phyloP scores from a whole-genome alignment of 2,888 invertebrate species.

The Serripes groenlandicus region DNA sequence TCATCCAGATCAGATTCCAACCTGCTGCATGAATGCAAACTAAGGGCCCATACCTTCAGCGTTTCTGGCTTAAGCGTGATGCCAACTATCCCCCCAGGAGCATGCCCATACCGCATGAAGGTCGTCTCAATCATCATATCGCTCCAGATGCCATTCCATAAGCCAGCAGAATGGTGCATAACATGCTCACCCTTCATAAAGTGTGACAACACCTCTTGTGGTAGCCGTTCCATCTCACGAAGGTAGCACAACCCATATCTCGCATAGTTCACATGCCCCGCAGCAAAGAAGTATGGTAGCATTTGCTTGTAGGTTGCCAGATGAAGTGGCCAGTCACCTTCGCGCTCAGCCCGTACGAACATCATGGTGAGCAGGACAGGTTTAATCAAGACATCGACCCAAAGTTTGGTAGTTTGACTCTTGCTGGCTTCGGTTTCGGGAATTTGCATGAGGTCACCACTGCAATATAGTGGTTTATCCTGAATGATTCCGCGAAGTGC shows the following conservation, averaged over 20 bases:
- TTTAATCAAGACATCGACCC: constrained; percentile 64
- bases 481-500: constrained; percentile 10
- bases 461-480: not conserved
- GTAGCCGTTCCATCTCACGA: constrained; percentile 59
- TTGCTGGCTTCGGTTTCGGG: not conserved
- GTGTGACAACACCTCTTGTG: constrained; percentile 34
- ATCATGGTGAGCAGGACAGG: constrained; percentile 64
- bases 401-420: constrained; percentile 48
- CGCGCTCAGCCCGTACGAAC: constrained; percentile 63
- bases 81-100: constrained; percentile 67
- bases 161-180: constrained; percentile 64
- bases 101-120: constrained; percentile 75
- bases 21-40: constrained; percentile 60
- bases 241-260: constrained; percentile 70
- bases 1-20: constrained; percentile 38
- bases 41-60: constrained; percentile 66
- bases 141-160: constrained; percentile 72
- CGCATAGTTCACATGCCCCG: constrained; percentile 68
- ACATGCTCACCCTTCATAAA: constrained; percentile 69
- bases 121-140: constrained; percentile 75
- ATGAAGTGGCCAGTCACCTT: constrained; percentile 68
- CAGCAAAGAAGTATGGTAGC: constrained; percentile 71
- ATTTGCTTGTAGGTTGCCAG: constrained; percentile 54
- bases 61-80: constrained; percentile 65
- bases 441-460: not conserved